phyloP scores from a whole-genome alignment of 2,113 vertebrate genomes.

The Lanius collurio region DNA sequence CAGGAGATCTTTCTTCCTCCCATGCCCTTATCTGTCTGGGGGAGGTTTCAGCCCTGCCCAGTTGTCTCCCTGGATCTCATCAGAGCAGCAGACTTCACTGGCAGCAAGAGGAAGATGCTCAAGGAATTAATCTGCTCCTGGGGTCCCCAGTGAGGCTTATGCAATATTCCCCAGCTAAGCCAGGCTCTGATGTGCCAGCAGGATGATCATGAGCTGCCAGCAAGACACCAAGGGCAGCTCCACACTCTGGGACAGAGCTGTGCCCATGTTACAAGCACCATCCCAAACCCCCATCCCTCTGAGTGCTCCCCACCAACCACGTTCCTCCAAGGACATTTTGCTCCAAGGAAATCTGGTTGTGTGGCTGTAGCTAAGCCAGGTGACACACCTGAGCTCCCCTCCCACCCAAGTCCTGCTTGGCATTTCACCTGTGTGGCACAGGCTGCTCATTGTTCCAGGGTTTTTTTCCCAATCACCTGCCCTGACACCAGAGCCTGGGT shows the following conservation, averaged over 20 bases:
- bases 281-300: not conserved
- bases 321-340: not conserved
- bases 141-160: constrained; percentile 1
- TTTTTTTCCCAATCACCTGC: not conserved
- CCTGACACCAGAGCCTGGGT: accelerated
- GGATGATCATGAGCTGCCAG: not conserved
- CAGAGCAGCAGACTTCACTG: not conserved
- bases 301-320: not conserved
- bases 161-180: constrained; percentile 4
- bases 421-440: not conserved
- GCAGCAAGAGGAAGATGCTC: not conserved
- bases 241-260: not conserved
- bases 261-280: accelerated
- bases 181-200: not conserved
- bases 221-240: not conserved
- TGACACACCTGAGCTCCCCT: not conserved
- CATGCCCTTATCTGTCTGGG: not conserved
- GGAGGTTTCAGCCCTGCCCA: not conserved
- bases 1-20: not conserved
- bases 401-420: not conserved
- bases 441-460: not conserved
- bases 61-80: not conserved
- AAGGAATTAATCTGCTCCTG: not conserved
- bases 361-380: not conserved
- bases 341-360: not conserved